Percentiles rank a stretch among this genome's conserved stretches.
Evolutionary conservation across 2,888 invertebrate genomes (phyloP).

Genomic region (Metellina segmentata): DNA sequence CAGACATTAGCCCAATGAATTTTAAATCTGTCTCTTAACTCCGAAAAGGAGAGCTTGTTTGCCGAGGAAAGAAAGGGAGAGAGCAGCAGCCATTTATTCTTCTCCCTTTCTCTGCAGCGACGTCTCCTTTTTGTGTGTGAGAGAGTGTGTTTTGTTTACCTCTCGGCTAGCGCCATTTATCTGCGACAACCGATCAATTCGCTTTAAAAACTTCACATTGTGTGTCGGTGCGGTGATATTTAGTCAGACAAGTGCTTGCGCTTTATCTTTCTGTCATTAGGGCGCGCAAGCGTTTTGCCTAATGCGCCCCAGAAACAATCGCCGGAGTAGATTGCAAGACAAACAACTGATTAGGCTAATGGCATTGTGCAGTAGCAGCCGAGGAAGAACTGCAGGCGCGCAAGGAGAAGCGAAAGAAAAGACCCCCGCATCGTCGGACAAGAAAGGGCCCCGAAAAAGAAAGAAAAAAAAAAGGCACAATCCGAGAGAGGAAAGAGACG

Average conservation of each 20-base stretch:
- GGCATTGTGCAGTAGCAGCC: conserved; percentile 34
- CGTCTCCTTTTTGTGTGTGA: neutral
- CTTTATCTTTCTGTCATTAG: conserved; percentile 66
- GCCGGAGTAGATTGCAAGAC: conserved; percentile 29
- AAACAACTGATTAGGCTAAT: conserved; percentile 71
- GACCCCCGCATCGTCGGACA: conserved; percentile 2
- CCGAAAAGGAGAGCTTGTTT: neutral
- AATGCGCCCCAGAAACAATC: conserved; percentile 47
- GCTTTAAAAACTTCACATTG: conserved; percentile 42
- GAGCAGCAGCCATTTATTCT: neutral
- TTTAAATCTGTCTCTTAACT: neutral
- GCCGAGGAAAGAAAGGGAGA: neutral
- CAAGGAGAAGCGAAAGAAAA: neutral
- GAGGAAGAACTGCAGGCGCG: conserved; percentile 1
- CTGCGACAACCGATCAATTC: neutral
- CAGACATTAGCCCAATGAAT: neutral
- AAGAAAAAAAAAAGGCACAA: conserved; percentile 4
- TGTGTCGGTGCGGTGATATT: conserved; percentile 15
- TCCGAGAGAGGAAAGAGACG: neutral
- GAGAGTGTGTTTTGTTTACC: neutral
- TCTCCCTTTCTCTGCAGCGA: neutral
- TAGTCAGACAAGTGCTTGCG: conserved; percentile 39
- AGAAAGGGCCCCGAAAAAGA: neutral
- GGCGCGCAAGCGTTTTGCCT: conserved; percentile 28
- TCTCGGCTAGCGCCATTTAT: neutral